phyloP scores from a whole-genome alignment of 1,140 invertebrate species.

The Oppia nitens region DNA sequence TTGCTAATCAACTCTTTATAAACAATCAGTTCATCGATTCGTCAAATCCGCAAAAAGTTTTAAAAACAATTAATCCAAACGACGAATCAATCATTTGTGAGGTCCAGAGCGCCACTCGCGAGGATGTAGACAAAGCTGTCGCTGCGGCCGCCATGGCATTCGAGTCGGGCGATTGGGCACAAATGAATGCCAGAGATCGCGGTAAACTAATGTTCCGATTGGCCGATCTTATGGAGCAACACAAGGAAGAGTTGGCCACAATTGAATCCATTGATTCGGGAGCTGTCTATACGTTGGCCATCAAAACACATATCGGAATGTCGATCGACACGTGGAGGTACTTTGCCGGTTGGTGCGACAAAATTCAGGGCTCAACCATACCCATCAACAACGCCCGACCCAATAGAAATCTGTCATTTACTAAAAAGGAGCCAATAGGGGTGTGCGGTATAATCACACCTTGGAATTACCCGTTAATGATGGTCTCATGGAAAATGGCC shows the following conservation, averaged over 20 bases:
- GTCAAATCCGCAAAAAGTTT: conserved; percentile 38
- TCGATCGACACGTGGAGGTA: conserved; percentile 82
- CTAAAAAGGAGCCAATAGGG: conserved; percentile 72
- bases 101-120: conserved; percentile 52
- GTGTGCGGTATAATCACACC: conserved; percentile 44
- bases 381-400: conserved; percentile 57
- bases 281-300: conserved; percentile 79
- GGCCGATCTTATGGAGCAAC: conserved; percentile 79
- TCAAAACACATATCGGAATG: conserved; percentile 89
- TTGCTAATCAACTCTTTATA: conserved; percentile 74
- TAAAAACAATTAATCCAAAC: conserved; percentile 60
- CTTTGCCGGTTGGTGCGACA: conserved; percentile 45
- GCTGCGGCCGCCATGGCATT: conserved; percentile 60
- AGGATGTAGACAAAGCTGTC: conserved; percentile 73
- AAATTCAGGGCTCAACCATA: conserved; percentile 37
- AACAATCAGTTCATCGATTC: conserved; percentile 74
- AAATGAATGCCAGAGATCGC: conserved; percentile 63
- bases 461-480: conserved; percentile 42
- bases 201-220: conserved; percentile 42
- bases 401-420: conserved; percentile 71
- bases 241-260: conserved; percentile 84
- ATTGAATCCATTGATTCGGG: conserved; percentile 82
- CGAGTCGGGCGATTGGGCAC: conserved; percentile 69
- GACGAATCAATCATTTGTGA: conserved; percentile 48
- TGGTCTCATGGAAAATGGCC: conserved; percentile 38